Conservation (phyloP, 2,888 invertebrate genomes). For the Perizoma affinitatum region DNA sequence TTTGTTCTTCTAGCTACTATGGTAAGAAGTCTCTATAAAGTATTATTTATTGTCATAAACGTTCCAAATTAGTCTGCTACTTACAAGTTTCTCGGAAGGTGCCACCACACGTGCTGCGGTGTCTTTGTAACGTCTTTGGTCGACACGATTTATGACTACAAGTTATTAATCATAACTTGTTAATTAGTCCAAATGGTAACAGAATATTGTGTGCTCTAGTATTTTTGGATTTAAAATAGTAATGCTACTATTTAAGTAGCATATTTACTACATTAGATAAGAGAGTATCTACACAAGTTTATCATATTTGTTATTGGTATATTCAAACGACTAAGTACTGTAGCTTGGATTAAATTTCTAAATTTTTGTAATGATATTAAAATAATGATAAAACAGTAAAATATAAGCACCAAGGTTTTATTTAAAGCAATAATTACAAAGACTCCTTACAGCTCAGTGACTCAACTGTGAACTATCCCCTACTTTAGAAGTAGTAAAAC, state of each 20-base stretch:
- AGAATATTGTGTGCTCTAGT: conserved; percentile 31
- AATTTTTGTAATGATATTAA: no score
- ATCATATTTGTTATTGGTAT: no score
- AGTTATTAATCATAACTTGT: conserved; percentile 66
- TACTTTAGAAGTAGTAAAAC: conserved; percentile 14
- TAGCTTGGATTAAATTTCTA: no score
- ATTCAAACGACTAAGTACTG: no score
- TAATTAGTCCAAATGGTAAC: conserved; percentile 52
- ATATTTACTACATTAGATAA: not conserved
- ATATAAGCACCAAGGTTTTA: no score
- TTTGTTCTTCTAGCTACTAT: no score
- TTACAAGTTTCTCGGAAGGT: conserved; percentile 61
- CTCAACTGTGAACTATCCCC: conserved; percentile 10
- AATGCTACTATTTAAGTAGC: no score
- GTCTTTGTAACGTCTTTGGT: conserved; percentile 53
- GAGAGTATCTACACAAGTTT: not conserved
- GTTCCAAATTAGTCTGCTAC: conserved; percentile 28
- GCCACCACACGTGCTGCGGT: conserved; percentile 56
- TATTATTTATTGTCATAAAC: conserved; percentile 3
- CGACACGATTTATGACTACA: conserved; percentile 65
- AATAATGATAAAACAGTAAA: no score
- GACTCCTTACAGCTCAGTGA: no score
- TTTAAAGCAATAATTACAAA: no score
- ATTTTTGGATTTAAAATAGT: not conserved
- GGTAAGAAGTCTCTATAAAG: not conserved